A percentile compares a stretch with the other conserved stretches of the same genome.
Evolutionary conservation across 1,140 invertebrate species (phyloP).

Genomic region (Leguminivora glycinivorella): DNA sequence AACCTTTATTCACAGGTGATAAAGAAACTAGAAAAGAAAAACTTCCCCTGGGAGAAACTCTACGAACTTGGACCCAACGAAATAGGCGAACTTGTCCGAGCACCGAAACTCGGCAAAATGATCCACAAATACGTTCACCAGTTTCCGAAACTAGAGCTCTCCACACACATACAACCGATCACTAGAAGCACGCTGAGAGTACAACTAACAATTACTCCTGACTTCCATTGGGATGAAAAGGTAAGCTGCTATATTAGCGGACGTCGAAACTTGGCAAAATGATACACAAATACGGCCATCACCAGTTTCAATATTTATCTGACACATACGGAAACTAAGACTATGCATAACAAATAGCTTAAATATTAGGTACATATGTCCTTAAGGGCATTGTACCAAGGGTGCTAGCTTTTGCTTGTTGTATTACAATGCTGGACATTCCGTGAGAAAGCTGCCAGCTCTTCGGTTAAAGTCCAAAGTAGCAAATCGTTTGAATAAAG

Average conservation of each 20-base stretch:
- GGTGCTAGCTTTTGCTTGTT: no score
- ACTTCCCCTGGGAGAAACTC: constrained; percentile 94
- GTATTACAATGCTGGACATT: no score
- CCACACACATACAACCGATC: constrained; percentile 98
- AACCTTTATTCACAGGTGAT: constrained; percentile 87
- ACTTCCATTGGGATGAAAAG: constrained; percentile 99
- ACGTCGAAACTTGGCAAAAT: constrained; percentile 98
- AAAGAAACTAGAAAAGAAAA: constrained; percentile 99
- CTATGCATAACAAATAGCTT: no score
- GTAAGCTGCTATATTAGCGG: no score
- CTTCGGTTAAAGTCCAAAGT: no score
- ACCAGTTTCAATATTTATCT: no score
- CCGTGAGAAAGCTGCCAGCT: no score
- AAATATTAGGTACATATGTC: no score
- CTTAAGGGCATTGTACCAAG: no score
- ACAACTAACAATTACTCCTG: constrained; percentile 98
- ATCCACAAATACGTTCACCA: constrained; percentile 99
- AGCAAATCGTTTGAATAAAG: no score
- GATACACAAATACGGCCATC: constrained; percentile 98
- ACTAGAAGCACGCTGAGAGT: constrained; percentile 96
- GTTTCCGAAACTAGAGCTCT: constrained; percentile 96
- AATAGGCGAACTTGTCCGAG: constrained; percentile 97
- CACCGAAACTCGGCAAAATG: constrained; percentile 97
- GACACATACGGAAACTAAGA: no score
- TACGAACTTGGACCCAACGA: constrained; percentile 98